phyloP scores from a whole-genome alignment of 2,888 invertebrate species.

The Poecilobothrus nobilitatus region DNA sequence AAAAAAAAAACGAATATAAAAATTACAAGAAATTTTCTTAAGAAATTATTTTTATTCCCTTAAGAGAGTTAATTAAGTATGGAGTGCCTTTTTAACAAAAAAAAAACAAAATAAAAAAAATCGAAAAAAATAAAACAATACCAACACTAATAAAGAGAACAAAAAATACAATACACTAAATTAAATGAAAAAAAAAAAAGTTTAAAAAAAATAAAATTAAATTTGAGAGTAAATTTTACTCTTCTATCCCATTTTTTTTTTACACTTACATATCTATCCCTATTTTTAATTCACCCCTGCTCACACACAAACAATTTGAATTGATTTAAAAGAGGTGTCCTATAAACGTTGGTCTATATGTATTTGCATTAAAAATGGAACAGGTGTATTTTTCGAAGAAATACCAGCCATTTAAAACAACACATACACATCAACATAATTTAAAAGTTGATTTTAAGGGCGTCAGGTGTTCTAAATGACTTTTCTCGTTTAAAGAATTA shows the following conservation, averaged over 20 bases:
- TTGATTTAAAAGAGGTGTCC: neutral
- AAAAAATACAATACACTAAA: neutral
- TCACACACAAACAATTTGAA: neutral
- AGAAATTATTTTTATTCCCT: neutral
- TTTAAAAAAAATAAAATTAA: too few relatives aligned
- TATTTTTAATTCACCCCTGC: too few relatives aligned
- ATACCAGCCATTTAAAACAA: neutral
- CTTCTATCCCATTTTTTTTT: neutral
- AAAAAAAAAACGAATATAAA: too few relatives aligned
- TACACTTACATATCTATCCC: neutral
- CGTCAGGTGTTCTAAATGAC: conserved; percentile 1
- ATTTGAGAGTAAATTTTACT: neutral
- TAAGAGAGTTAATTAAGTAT: conserved; percentile 5
- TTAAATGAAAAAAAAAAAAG: neutral
- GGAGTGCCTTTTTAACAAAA: neutral
- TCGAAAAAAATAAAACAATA: neutral
- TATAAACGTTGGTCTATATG: neutral
- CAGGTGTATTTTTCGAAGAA: neutral
- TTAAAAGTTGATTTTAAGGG: neutral
- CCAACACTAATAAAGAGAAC: neutral
- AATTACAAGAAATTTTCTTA: neutral
- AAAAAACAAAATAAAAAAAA: neutral
- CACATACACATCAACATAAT: neutral
- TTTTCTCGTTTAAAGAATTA: neutral
- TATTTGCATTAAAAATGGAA: neutral